Evolutionary conservation across 2,797 vertebrate species (phyloP), one percentile per base, ranked within the genome.

Genomic region (Sebastiscus albofasciatus): DNA sequence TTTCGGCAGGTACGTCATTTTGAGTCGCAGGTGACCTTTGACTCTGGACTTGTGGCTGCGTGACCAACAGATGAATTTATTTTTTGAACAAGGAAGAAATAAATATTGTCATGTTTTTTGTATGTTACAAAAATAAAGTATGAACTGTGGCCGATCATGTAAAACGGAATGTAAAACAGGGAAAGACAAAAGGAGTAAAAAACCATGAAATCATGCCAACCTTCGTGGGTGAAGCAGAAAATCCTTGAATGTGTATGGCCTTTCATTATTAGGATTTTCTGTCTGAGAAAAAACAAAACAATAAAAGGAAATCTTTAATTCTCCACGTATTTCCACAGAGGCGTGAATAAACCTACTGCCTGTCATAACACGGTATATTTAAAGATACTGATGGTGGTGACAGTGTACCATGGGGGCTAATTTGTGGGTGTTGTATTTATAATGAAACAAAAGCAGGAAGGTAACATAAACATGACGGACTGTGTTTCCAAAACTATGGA

Each of bases 161-260:
- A 68, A 69, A 78, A 81, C 83, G 70, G 13, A 80, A 88, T 75
- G 70, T 18, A 72, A 79, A 84, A 79, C n/a, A 59, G 12, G 55
- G 16, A 79, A 76, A 72, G 49, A 81, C 20, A 81, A 82, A 67
- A 27, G 22, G 22, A 75, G 34, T 58, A 49, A 80, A 88, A 58
- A 81, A 84, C 1, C 31, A 87, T 89, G 78, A 82, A 79, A 86
- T 67, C 52, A 91, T 77, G 95, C 96, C 88, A 87, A 99, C 98
- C 98, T 99, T 95, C 98, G 97, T 55, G 98, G 98, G 86, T 99
- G 98, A 96, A 99, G 97, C 90, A 99, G 95, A 94, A 99, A 99
- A 95, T 99, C 98, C 95, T 98, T 99, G 95, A 98, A 99, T 12
- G 98, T 98, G 92, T 97, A 99, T 75, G 98, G 98, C 92, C 98